These are phyloP conservation scores for Drosophila macrospina DNA, from an alignment of 2,888 invertebrate genomes.

Conservation along the genomic window DNA sequence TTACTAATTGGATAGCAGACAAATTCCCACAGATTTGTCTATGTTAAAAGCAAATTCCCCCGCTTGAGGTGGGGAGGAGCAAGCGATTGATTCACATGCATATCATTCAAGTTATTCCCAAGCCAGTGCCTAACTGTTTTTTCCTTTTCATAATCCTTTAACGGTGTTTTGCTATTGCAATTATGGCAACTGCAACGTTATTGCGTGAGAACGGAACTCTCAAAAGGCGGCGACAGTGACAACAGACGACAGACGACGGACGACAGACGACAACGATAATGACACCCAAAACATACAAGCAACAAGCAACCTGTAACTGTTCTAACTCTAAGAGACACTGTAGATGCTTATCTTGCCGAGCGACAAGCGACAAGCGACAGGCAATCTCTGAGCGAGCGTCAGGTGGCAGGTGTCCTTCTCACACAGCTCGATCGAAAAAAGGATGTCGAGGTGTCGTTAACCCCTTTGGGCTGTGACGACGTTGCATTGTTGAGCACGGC, in stretches of 20 bases:
- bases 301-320: conserved; percentile 4
- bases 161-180: conserved; percentile 57
- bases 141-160: conserved; percentile 46
- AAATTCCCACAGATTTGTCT: conserved; percentile 39
- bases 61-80: conserved; percentile 8
- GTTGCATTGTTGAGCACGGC: conserved; percentile 31
- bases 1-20: neutral
- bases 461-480: conserved; percentile 37
- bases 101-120: conserved; percentile 30
- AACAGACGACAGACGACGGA: too few relatives aligned
- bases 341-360: conserved; percentile 53
- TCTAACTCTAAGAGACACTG: conserved; percentile 39
- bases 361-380: conserved; percentile 13
- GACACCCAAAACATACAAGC: conserved; percentile 28
- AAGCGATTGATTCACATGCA: conserved; percentile 44
- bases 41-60: neutral
- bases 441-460: conserved; percentile 47
- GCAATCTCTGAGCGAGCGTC: conserved; percentile 37
- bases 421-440: conserved; percentile 13
- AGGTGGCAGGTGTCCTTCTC: conserved; percentile 72
- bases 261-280: conserved; percentile 37
- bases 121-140: conserved; percentile 39
- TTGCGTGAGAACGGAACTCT: conserved; percentile 65
- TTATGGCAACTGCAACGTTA: conserved; percentile 66
- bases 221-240: neutral